phyloP scores from a whole-genome alignment of 1,140 invertebrate genomes.

The Phymorhynchus buccinoides region DNA sequence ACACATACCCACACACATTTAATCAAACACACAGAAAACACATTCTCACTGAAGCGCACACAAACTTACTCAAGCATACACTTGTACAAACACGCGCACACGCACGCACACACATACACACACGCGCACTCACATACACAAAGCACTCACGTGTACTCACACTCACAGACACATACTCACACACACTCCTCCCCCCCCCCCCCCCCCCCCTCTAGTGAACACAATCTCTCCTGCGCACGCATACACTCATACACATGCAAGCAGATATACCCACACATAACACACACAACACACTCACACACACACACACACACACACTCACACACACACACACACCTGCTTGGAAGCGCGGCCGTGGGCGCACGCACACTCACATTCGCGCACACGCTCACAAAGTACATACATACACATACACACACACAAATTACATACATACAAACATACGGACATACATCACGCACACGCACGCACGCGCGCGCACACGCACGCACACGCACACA shows the following conservation, averaged over 20 bases:
- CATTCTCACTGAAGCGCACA: too few species aligned
- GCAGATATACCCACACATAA: not conserved
- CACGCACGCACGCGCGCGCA: too few species aligned
- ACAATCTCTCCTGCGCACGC: not conserved
- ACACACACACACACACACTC: constrained; percentile 9
- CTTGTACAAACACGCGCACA: too few species aligned
- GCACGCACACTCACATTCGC: not conserved
- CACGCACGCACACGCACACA: too few species aligned
- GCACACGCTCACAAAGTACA: not conserved
- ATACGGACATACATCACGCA: not conserved
- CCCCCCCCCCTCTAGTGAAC: not conserved
- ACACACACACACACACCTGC: constrained; percentile 24
- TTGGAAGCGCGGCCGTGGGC: not conserved
- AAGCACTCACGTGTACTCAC: not conserved
- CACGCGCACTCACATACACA: not conserved
- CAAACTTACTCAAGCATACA: too few species aligned
- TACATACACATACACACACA: not conserved
- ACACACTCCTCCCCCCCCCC: not conserved
- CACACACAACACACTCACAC: not conserved
- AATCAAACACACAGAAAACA: too few species aligned
- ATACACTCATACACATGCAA: not conserved
- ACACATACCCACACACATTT: too few species aligned
- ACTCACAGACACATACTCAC: not conserved
- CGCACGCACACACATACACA: too few species aligned
- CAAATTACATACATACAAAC: not conserved